Conservation (phyloP, 2,113 vertebrate genomes). For the Silurus meridionalis region DNA sequence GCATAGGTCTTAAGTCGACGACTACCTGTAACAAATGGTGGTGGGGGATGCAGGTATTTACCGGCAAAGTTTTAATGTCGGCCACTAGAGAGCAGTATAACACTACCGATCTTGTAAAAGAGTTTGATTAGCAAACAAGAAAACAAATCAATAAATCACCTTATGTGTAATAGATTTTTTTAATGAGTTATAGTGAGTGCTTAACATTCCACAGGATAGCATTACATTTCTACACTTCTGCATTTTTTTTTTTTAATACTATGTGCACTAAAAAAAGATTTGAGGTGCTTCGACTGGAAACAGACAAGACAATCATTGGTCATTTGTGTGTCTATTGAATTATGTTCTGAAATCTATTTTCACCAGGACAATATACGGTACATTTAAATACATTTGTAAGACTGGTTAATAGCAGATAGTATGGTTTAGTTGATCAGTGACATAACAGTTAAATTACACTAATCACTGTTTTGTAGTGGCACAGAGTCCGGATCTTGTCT, state of each 20-base stretch:
- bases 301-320: neutral
- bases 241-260: neutral
- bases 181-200: neutral
- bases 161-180: neutral
- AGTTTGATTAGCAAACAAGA: neutral
- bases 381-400: neutral
- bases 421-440: neutral
- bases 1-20: too few relatives aligned
- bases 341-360: neutral
- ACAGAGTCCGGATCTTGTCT: neutral
- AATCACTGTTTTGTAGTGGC: neutral
- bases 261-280: neutral
- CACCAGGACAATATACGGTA: neutral
- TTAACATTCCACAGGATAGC: neutral
- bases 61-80: neutral
- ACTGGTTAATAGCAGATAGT: neutral
- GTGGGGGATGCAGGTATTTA: too few relatives aligned
- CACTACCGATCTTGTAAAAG: neutral
- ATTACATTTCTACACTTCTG: neutral
- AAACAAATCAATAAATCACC: neutral
- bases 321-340: neutral
- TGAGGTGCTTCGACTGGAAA: neutral
- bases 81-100: conserved; percentile 23
- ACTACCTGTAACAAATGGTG: too few relatives aligned
- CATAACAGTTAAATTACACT: neutral